phyloP scores from a whole-genome alignment of 2,113 vertebrate species.

The Alectura lathami region DNA sequence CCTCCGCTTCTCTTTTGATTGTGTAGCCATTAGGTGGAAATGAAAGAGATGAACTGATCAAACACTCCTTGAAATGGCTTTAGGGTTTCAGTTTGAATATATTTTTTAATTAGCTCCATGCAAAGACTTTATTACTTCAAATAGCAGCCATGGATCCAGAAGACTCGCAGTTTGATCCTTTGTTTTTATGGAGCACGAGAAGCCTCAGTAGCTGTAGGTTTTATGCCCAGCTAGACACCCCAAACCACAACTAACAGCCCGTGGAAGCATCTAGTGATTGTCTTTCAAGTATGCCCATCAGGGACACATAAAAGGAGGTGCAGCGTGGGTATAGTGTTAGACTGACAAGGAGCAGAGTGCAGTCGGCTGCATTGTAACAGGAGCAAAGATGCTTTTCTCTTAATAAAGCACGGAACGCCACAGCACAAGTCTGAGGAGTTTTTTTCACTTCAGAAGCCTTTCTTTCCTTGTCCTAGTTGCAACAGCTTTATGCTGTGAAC shows the following conservation, averaged over 20 bases:
- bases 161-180: not conserved
- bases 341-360: not conserved
- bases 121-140: slow-evolving; percentile 31
- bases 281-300: not conserved
- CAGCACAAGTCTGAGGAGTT: not conserved
- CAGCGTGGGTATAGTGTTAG: not conserved
- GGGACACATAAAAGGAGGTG: not conserved
- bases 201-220: not conserved
- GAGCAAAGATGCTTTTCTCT: not conserved
- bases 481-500: not conserved
- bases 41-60: slow-evolving; percentile 48
- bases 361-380: not conserved
- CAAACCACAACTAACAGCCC: not conserved
- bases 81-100: slow-evolving; percentile 29
- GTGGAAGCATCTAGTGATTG: not conserved
- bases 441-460: not conserved
- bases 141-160: not conserved
- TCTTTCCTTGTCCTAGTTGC: not conserved
- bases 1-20: not conserved
- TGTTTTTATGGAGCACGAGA: not conserved
- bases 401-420: not conserved
- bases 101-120: slow-evolving; percentile 26
- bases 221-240: not conserved
- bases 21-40: slow-evolving; percentile 24
- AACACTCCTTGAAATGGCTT: slow-evolving; percentile 28